Conservation (phyloP, 2,113 vertebrate species). For the Saguinus imperator region DNA sequence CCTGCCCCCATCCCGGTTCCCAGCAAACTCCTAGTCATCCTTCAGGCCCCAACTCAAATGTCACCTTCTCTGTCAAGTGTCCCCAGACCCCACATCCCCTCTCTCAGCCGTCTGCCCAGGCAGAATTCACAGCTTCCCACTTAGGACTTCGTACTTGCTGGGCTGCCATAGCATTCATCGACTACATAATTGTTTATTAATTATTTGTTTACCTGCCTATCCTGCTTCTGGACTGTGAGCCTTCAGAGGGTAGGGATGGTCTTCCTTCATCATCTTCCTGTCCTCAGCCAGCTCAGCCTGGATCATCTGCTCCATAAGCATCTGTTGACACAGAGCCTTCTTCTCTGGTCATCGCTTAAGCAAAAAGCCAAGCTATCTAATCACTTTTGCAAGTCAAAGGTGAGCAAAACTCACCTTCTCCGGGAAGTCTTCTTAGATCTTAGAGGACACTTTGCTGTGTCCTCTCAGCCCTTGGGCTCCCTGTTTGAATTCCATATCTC, state of each 20-base stretch:
- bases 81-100: neutral
- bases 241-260: neutral
- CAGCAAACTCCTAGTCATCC: too few relatives aligned
- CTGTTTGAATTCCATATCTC: neutral
- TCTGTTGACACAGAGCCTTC: neutral
- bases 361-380: neutral
- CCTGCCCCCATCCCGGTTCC: too few relatives aligned
- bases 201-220: neutral
- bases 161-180: too few relatives aligned
- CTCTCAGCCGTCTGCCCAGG: neutral
- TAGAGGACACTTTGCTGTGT: neutral
- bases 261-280: neutral
- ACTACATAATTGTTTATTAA: neutral
- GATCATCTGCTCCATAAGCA: neutral
- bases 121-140: neutral
- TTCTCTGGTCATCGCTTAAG: neutral
- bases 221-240: neutral
- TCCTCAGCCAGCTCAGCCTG: neutral
- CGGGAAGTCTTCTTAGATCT: neutral
- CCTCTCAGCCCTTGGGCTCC: neutral
- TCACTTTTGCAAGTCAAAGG: neutral
- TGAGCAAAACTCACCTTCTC: neutral
- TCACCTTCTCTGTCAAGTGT: neutral
- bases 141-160: neutral
- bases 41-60: too few relatives aligned